Conservation (phyloP, 2,797 vertebrate genomes). For the Erpetoichthys calabaricus region DNA sequence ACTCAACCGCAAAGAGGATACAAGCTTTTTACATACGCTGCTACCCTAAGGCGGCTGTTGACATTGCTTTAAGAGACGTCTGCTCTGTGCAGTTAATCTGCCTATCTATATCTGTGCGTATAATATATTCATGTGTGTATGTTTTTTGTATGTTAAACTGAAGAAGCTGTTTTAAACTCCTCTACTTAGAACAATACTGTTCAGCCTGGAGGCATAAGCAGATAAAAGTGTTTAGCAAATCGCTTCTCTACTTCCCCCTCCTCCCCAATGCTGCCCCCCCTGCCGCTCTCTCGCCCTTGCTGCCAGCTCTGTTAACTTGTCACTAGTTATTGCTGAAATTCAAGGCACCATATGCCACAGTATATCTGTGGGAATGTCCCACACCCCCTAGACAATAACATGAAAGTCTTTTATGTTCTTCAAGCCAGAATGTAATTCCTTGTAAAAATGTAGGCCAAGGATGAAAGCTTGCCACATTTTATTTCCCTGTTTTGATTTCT, state of each 20-base stretch:
- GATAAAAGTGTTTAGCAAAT: conserved; percentile 70
- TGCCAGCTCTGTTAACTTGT: conserved; percentile 61
- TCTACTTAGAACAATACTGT: conserved; percentile 81
- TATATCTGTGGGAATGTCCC: conserved; percentile 47
- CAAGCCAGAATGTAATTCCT: conserved; percentile 31
- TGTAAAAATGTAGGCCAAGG: conserved; percentile 31
- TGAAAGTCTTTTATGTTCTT: conserved; percentile 33
- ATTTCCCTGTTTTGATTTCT: conserved; percentile 27
- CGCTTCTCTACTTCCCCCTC: conserved; percentile 33
- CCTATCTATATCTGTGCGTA: not conserved
- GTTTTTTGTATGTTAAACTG: conserved; percentile 66
- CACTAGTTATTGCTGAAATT: conserved; percentile 69
- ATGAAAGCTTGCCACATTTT: conserved; percentile 39
- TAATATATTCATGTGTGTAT: conserved; percentile 53
- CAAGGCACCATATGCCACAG: conserved; percentile 70
- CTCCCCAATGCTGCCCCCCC: not conserved
- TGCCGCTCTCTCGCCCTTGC: conserved; percentile 13
- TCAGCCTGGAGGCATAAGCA: conserved; percentile 73
- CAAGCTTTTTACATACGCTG: conserved; percentile 43
- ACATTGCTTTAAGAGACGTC: conserved; percentile 60
- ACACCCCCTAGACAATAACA: conserved; percentile 36
- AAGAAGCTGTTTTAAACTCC: conserved; percentile 77
- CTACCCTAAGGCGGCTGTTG: conserved; percentile 76
- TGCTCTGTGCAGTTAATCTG: conserved; percentile 24
- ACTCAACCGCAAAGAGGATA: conserved; percentile 70